phyloP scores from a whole-genome alignment of 2,888 invertebrate genomes.

The Yponomeuta plumbellus region DNA sequence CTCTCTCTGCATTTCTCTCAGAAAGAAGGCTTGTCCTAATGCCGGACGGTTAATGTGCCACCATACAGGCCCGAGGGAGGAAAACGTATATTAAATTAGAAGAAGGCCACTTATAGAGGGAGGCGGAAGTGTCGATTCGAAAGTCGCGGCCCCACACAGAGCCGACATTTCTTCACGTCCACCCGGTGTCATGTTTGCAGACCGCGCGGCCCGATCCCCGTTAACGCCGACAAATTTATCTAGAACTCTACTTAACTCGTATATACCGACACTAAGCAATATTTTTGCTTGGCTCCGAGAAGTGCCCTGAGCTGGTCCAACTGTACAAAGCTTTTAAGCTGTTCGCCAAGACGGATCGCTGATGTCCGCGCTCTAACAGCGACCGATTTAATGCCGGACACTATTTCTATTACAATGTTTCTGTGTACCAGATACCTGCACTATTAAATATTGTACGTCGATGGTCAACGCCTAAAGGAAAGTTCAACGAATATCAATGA shows the following conservation, averaged over 20 bases:
- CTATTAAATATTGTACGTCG: conserved; percentile 1
- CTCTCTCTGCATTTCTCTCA: too few species aligned
- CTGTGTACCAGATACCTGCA: conserved; percentile 8
- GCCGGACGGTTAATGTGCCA: background rate
- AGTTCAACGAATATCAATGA: background rate
- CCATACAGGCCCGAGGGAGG: background rate
- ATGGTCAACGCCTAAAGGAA: background rate
- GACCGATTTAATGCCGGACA: conserved; percentile 16
- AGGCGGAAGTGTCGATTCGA: conserved; percentile 19
- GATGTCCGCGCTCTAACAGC: conserved; percentile 12
- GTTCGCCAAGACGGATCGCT: conserved; percentile 15
- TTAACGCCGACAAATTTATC: conserved; percentile 8
- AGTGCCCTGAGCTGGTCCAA: background rate
- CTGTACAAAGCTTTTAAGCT: conserved; percentile 19
- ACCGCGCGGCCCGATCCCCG: conserved; percentile 14
- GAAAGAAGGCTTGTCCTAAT: too few species aligned
- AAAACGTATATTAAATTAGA: conserved; percentile 4
- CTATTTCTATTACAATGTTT: conserved; percentile 13
- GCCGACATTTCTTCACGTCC: conserved; percentile 20
- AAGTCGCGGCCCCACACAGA: conserved; percentile 19
- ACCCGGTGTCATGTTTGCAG: conserved; percentile 20
- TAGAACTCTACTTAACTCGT: background rate
- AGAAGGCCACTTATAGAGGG: conserved; percentile 8
- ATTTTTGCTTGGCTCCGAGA: background rate
- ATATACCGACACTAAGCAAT: background rate